Conservation (phyloP, 2,797 vertebrate species). For the Rhabdomys pumilio region DNA sequence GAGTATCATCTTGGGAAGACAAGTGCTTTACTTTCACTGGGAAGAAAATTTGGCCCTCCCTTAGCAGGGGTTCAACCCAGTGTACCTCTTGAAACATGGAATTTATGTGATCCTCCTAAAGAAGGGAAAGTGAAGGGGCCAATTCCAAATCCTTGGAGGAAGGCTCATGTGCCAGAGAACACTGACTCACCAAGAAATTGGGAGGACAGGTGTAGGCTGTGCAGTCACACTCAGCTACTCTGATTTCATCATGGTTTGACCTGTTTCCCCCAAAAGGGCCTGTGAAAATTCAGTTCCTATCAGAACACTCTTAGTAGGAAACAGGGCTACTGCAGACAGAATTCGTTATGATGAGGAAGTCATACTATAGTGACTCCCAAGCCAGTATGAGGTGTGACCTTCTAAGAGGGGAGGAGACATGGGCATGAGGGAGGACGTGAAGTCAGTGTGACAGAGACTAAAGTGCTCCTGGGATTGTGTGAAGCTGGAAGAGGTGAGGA, state of each 20-base stretch:
- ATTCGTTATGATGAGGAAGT: background rate
- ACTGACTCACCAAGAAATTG: background rate
- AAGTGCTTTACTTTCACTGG: background rate
- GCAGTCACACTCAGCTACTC: background rate
- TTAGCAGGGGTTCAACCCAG: background rate
- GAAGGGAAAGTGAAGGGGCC: background rate
- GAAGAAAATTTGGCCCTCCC: background rate
- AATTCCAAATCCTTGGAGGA: background rate
- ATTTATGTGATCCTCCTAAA: background rate
- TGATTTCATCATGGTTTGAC: background rate
- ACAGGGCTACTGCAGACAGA: background rate
- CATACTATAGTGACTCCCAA: background rate
- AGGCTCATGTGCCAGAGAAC: background rate
- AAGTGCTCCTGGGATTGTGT: background rate
- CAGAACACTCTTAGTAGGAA: slow-evolving; percentile 17
- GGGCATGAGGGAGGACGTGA: background rate
- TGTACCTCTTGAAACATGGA: background rate
- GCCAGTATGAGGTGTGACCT: background rate
- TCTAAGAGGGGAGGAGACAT: background rate
- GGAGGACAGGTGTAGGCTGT: background rate
- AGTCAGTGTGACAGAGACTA: background rate
- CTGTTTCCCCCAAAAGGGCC: background rate
- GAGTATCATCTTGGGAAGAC: background rate
- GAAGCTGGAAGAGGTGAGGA: background rate
- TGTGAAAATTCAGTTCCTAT: background rate